phyloP scores from a whole-genome alignment of 2,888 invertebrate genomes.

The Polydrusus tereticollis region DNA sequence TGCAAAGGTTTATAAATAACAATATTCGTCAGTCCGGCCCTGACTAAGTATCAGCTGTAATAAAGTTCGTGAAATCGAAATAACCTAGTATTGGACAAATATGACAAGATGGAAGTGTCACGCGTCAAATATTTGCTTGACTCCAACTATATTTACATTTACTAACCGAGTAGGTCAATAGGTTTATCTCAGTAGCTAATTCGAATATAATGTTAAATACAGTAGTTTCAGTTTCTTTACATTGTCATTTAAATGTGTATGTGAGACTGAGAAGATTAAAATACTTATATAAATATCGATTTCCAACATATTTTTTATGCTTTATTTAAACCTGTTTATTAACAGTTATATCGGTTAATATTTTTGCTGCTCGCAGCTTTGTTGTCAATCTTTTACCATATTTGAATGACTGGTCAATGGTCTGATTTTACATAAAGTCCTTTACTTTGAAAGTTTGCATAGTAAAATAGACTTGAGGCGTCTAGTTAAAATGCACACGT shows the following conservation, averaged over 20 bases:
- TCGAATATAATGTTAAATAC: background rate
- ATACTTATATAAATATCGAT: background rate
- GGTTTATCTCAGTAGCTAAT: conserved; percentile 2
- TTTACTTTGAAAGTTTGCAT: too few relatives aligned
- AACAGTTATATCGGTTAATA: background rate
- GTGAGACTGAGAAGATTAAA: background rate
- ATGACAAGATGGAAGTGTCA: too few relatives aligned
- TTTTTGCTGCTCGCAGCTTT: background rate
- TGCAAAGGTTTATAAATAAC: too few relatives aligned
- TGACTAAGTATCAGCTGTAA: too few relatives aligned
- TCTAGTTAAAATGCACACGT: too few relatives aligned
- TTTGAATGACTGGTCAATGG: too few relatives aligned
- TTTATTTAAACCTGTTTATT: background rate
- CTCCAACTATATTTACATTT: conserved; percentile 11
- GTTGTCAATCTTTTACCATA: background rate
- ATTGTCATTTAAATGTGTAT: background rate
- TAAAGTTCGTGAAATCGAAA: too few relatives aligned
- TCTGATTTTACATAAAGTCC: too few relatives aligned
- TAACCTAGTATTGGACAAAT: too few relatives aligned
- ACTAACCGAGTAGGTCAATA: background rate
- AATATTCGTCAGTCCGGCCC: too few relatives aligned
- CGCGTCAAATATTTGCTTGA: too few relatives aligned
- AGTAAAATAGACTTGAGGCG: too few relatives aligned
- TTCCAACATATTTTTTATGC: background rate
- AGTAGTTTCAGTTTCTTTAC: background rate